Evolutionary conservation across 2,888 invertebrate genomes (phyloP), one percentile per base, ranked within the genome.

Genomic region (Parochlus steinenii): DNA sequence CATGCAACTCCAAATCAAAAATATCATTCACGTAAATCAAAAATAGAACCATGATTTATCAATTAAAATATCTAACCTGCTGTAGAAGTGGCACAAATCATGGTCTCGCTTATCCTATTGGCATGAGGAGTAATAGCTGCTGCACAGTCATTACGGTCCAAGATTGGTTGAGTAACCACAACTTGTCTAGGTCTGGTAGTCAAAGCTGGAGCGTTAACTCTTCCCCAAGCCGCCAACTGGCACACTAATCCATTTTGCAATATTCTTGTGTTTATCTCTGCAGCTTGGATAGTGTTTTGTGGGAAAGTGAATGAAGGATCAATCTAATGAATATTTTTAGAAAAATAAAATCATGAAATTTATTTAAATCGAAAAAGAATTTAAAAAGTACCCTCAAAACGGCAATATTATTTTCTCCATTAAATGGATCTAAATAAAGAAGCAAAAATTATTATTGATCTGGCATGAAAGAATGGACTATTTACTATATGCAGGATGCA

Each of bases 271-370:
- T 23, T 25, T 22, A 34, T 14, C 11, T 16, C 4, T 17, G 35
- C 34, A 5, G 18, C 7, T 23, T 39, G 31, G 8, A 39, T 39
- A 14, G 39, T 39, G n/a, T 39, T 39, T n/a, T 35, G 35, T 17
- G 35, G 35, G 4, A 35, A 11, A 10, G 39, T 34, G 12, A 31
- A 23, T 27, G 35, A 31, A 3, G 12, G 8, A 15, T 12, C 25
- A 10, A 33, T 19, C 33, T 33, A 33, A 27, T 19, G 12, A 18
- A 12, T 18, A 6, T 27, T n/a, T 26, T 12, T 20, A 7, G 8
- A 10, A 14, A 16, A 4, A 16, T 2, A 25, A 16, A 19, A 12
- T 2, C 12, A 11, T 25, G n/a, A n/a, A n/a, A 12, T 15, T 16
- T 10, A 5, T 11, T 26, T 26, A 26, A 26, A 26, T 28, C 14